Evolutionary conservation across 2,888 invertebrate genomes (phyloP), one percentile per base, ranked within the genome.

Genomic region (Copidosoma aretas): DNA sequence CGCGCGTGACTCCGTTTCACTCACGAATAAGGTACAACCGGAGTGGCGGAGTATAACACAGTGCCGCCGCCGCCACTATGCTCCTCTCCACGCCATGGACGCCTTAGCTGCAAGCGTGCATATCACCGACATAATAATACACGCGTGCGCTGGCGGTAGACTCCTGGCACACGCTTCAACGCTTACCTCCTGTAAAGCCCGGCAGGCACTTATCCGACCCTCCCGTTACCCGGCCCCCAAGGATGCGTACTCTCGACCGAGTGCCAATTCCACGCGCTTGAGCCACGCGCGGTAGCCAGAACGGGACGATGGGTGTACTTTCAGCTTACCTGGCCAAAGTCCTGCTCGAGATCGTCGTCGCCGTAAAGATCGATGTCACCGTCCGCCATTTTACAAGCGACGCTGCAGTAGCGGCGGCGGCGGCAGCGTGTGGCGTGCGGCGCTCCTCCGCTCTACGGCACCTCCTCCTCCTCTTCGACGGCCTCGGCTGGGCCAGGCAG

Each of bases 341-440:
- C 95, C 82, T 94, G 93, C 86, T 96, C 97, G 84, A 97, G 91
- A 89, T 97, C 96, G 84, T 97, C 97, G 77, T 94, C 32, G 32
- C 32, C 95, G 86, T 97, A 97, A 81, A 97, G 90, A 91, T 97
- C 97, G 87, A 97, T 95, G 88, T 97, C 97, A 88, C 94, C 92
- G 87, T 96, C 96, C 88, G 95, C 95, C 94, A 94, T 94, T 90
- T 88, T 90, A 79, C 78, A 68, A 71, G 68, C 71, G 69, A 73
- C 71, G 73, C 71, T 58, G 51, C 63, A 24, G 22, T 58, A 56
- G 60, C 67, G 49, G 52, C 14, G 14, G 14, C 41, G 14, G 41
- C 15, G 43, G 43, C 43, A 46, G 43, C 15, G 43, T 8, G 32
- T 32, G 32, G 32, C 4, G 32, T 32, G 32, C 32, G 32, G 4